phyloP scores from a whole-genome alignment of 2,797 vertebrate genomes.

The Oreochromis grahami region DNA sequence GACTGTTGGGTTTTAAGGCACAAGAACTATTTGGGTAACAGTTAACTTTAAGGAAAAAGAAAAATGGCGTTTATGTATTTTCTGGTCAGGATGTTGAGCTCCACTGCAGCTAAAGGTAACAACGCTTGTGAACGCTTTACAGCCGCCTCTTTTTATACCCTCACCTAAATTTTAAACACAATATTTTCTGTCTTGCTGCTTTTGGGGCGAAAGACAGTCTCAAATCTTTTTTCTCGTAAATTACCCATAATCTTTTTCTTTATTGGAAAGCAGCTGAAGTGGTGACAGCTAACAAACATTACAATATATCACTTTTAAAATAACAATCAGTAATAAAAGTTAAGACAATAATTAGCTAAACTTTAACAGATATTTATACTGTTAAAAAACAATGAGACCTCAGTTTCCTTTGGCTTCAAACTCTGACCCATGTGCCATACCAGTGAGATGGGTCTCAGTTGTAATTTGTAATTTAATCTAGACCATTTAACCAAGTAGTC shows the following conservation, averaged over 20 bases:
- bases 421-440: background rate
- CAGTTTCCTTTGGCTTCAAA: background rate
- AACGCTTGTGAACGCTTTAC: background rate
- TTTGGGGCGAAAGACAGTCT: background rate
- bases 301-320: background rate
- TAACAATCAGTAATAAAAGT: background rate
- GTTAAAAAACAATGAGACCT: background rate
- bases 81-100: background rate
- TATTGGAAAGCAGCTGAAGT: background rate
- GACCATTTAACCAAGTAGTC: background rate
- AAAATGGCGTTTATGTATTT: background rate
- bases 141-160: background rate
- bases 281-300: background rate
- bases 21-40: background rate
- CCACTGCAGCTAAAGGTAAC: background rate
- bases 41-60: background rate
- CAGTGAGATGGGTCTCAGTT: background rate
- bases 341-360: background rate
- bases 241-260: background rate
- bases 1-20: background rate
- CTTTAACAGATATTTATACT: background rate
- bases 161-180: background rate
- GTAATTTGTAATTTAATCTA: background rate
- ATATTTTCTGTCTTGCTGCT: background rate
- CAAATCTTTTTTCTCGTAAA: background rate